A percentile compares a stretch with the other conserved stretches of the same genome.
phyloP scores from a whole-genome alignment of 2,113 vertebrate species.

The Eulemur macaco region DNA sequence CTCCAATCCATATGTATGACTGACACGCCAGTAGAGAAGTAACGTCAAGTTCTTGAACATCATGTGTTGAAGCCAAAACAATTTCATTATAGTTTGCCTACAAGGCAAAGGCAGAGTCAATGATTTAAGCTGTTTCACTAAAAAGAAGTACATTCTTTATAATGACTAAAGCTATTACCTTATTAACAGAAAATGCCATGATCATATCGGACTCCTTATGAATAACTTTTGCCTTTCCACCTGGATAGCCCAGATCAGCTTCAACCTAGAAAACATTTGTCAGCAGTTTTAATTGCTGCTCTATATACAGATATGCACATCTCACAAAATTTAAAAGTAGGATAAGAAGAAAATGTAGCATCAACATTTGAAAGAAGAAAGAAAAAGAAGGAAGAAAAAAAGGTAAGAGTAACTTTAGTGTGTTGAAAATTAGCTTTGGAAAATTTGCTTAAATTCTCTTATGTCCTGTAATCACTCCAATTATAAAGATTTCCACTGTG shows the following conservation, averaged over 20 bases:
- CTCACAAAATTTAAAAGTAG: slow-evolving; percentile 57
- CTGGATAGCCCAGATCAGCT: slow-evolving; percentile 97
- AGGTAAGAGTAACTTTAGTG: slow-evolving; percentile 46
- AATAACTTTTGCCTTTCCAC: slow-evolving; percentile 97
- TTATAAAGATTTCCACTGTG: slow-evolving; percentile 71
- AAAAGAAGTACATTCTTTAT: not conserved
- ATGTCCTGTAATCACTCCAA: slow-evolving; percentile 66
- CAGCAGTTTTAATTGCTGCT: not conserved
- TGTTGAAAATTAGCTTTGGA: slow-evolving; percentile 77
- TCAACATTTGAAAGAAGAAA: not conserved
- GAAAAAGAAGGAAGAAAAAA: not conserved
- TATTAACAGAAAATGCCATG: slow-evolving; percentile 98
- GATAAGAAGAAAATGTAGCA: slow-evolving; percentile 79
- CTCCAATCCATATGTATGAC: slow-evolving; percentile 97
- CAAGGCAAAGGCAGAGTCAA: slow-evolving; percentile 62
- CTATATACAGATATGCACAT: not conserved
- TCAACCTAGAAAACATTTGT: slow-evolving; percentile 91
- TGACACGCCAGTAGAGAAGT: slow-evolving; percentile 93
- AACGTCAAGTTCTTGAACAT: slow-evolving; percentile 98
- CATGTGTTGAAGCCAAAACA: slow-evolving; percentile 97
- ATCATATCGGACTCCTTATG: slow-evolving; percentile 99
- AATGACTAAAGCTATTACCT: slow-evolving; percentile 84
- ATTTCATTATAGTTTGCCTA: slow-evolving; percentile 96
- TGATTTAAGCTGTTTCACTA: not conserved
- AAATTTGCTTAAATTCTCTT: slow-evolving; percentile 61